These are phyloP conservation scores for Callionymus lyra DNA, from an alignment of 2,113 vertebrate species.

Conservation along the genomic window DNA sequence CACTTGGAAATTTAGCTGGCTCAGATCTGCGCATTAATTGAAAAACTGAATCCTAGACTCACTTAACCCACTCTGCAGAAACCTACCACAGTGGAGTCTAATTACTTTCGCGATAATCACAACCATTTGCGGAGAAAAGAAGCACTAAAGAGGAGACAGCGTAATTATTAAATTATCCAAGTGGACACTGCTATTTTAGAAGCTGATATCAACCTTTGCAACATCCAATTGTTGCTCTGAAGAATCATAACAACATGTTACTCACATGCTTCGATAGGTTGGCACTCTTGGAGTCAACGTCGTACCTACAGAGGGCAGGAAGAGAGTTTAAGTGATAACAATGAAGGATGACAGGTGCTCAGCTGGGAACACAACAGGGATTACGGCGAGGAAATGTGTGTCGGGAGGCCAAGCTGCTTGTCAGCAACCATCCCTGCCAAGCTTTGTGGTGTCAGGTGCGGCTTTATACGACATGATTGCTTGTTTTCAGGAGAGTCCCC, in stretches of 20 bases:
- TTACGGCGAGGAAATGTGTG: conserved; percentile 25
- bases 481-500: no score
- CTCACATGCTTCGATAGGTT: conserved; percentile 97
- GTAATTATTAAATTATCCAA: conserved; percentile 22
- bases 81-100: conserved; percentile 24
- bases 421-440: conserved; percentile 13
- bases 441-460: conserved; percentile 2
- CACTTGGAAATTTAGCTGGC: no score
- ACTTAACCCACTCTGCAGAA: conserved; percentile 1
- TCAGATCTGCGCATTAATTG: no score
- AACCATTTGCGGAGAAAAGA: conserved; percentile 10
- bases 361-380: conserved; percentile 28
- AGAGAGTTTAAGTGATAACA: conserved; percentile 5
- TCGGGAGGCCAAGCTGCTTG: conserved; percentile 25
- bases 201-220: conserved; percentile 15
- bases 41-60: no score
- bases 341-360: conserved; percentile 31
- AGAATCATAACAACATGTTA: conserved; percentile 14
- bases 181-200: conserved; percentile 7
- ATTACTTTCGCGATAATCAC: conserved; percentile 35
- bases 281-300: conserved; percentile 94
- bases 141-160: conserved; percentile 6
- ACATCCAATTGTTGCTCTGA: conserved; percentile 10
- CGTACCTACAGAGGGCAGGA: conserved; percentile 73
- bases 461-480: no score